Evolutionary conservation across 2,113 vertebrate genomes (phyloP), one percentile per base, ranked within the genome.

Genomic region (Procavia capensis): DNA sequence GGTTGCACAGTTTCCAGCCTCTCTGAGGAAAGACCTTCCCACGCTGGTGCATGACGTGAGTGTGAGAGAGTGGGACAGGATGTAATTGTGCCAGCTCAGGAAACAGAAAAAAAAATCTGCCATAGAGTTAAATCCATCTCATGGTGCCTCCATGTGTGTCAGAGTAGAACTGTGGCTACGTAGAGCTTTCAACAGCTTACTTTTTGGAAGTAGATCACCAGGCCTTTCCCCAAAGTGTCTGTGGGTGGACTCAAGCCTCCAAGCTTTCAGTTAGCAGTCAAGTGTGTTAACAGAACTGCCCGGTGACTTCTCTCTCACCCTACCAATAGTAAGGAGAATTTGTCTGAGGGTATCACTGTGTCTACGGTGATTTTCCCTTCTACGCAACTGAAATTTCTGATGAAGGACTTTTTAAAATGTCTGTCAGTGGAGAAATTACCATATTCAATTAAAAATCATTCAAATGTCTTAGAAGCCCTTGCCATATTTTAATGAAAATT

Each of bases 1-100:
- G n/a, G n/a, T n/a, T n/a, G n/a, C n/a, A n/a, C n/a, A 20, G 16
- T 41, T 36, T 43, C 39, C 17, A 9, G 43, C 4, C 7, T 9
- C 4, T 0, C 2, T 9, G 0, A 72, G 5, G 25, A 66, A 76
- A 25, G 10, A 0, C 1, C 39, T 22, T 25, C 5, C 29, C 13
- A 76, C 6, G 24, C 41, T n/a, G 59, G 4, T 14, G 9, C 41
- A 50, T 5, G 29, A 63, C 22, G 19, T 31, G 80, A 70, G 43
- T 54, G 1, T 1, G 9, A 20, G 27, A 63, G 39, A 8, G 14
- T n/a, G 5, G 11, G 31, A 45, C 29, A 66, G n/a, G 3, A 20
- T 20, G 6, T 31, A 89, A 31, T 1, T 31, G 5, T 11, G 9
- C 39, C 13, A 22, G 4, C 4, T 22, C 17, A 14, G 31, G 36